These are phyloP conservation scores for Drosophila atripex DNA, from an alignment of 2,888 invertebrate species.

Conservation along the genomic window DNA sequence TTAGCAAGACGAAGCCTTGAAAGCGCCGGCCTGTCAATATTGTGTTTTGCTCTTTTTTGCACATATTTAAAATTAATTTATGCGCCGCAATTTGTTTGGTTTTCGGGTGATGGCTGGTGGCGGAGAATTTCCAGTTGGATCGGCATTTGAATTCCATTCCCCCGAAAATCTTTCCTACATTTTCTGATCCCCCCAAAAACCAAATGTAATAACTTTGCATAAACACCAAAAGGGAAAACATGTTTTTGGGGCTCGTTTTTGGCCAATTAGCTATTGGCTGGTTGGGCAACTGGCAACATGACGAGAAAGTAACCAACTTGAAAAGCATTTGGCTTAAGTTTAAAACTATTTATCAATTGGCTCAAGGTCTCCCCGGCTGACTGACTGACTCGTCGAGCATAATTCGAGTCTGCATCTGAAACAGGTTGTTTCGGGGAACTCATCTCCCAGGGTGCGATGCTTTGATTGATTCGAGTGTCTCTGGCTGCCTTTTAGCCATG, in stretches of 20 bases:
- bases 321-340: slow-evolving; percentile 7
- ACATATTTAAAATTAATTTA: slow-evolving; percentile 44
- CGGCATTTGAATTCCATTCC: background rate
- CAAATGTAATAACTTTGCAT: slow-evolving; percentile 6
- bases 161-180: background rate
- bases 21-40: slow-evolving; percentile 46
- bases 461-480: slow-evolving; percentile 63
- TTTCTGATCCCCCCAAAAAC: slow-evolving; percentile 7
- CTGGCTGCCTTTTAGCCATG: slow-evolving; percentile 51
- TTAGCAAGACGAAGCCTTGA: slow-evolving; percentile 72
- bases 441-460: slow-evolving; percentile 61
- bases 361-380: slow-evolving; percentile 32
- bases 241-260: slow-evolving; percentile 9
- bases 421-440: slow-evolving; percentile 1
- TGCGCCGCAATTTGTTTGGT: slow-evolving; percentile 45
- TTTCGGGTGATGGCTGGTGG: slow-evolving; percentile 12
- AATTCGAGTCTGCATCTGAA: too few relatives aligned
- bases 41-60: slow-evolving; percentile 26
- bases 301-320: slow-evolving; percentile 28
- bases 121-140: slow-evolving; percentile 20
- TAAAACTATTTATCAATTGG: slow-evolving; percentile 25
- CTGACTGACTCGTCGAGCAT: background rate
- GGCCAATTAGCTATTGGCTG: slow-evolving; percentile 17
- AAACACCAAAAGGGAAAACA: slow-evolving; percentile 5
- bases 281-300: slow-evolving; percentile 19